These are phyloP conservation scores for Brachycybe producta DNA, from an alignment of 2,888 invertebrate species.

Conservation along the genomic window DNA sequence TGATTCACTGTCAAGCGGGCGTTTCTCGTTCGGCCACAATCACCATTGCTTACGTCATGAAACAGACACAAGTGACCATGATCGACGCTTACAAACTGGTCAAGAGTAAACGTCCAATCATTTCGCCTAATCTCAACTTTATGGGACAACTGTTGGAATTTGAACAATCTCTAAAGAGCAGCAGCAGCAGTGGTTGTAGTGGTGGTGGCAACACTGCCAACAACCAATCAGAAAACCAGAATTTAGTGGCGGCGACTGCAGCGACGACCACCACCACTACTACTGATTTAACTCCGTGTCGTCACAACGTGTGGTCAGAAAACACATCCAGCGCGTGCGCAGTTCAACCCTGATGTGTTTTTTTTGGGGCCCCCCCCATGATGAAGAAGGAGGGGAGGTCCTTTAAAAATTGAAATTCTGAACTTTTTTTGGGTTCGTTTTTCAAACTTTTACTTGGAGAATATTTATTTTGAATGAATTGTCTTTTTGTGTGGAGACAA, in stretches of 20 bases:
- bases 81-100: conserved; percentile 79
- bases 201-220: too few species aligned
- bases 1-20: conserved; percentile 91
- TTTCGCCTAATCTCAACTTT: conserved; percentile 90
- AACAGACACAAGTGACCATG: conserved; percentile 65
- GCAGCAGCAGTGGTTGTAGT: too few species aligned
- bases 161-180: conserved; percentile 48
- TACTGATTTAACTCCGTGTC: too few species aligned
- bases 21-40: conserved; percentile 88
- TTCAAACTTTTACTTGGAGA: background rate
- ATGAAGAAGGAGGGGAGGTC: background rate
- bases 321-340: background rate
- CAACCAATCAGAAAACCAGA: too few species aligned
- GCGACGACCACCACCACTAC: too few species aligned
- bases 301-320: too few species aligned
- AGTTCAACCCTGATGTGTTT: background rate
- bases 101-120: conserved; percentile 69
- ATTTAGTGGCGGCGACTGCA: too few species aligned
- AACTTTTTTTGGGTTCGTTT: background rate
- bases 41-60: conserved; percentile 89
- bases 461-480: too few species aligned
- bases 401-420: background rate
- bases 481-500: too few species aligned
- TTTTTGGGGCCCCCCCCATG: background rate
- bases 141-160: conserved; percentile 78